A percentile compares a stretch with the other conserved stretches of the same genome.
phyloP scores from a whole-genome alignment of 2,888 invertebrate species.

The Papilio elwesi region DNA sequence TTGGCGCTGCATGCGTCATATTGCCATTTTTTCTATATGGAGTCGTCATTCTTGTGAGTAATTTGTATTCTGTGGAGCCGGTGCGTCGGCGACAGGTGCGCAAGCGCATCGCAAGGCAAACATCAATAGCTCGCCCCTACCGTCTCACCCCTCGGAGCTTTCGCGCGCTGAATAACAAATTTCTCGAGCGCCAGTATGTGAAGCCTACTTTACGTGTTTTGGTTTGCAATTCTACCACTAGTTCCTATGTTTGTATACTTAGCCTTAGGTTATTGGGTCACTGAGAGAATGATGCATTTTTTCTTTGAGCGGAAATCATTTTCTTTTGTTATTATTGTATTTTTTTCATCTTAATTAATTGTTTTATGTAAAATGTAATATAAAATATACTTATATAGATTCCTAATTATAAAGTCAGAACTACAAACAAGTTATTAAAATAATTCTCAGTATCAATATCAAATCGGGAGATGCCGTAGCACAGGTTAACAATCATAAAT shows the following conservation, averaged over 20 bases:
- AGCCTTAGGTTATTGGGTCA: conserved; percentile 45
- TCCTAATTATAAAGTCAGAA: too few relatives aligned
- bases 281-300: conserved; percentile 38
- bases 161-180: conserved; percentile 73
- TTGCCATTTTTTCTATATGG: too few relatives aligned
- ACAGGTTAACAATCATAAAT: too few relatives aligned
- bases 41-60: too few relatives aligned
- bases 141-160: conserved; percentile 54
- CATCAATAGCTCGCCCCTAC: conserved; percentile 39
- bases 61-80: too few relatives aligned
- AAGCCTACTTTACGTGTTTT: conserved; percentile 48
- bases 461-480: too few relatives aligned
- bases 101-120: conserved; percentile 43
- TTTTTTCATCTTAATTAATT: neutral
- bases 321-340: neutral
- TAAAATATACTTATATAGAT: too few relatives aligned
- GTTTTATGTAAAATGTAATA: too few relatives aligned
- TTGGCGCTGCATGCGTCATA: too few relatives aligned
- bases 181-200: conserved; percentile 60
- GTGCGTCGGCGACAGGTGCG: conserved; percentile 57
- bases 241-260: conserved; percentile 27
- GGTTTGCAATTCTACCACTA: conserved; percentile 43
- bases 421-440: too few relatives aligned
- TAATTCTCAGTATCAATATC: too few relatives aligned
- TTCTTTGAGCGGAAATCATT: neutral